Evolutionary conservation across 2,113 vertebrate species (phyloP).

Genomic region (Sigmodon hispidus): DNA sequence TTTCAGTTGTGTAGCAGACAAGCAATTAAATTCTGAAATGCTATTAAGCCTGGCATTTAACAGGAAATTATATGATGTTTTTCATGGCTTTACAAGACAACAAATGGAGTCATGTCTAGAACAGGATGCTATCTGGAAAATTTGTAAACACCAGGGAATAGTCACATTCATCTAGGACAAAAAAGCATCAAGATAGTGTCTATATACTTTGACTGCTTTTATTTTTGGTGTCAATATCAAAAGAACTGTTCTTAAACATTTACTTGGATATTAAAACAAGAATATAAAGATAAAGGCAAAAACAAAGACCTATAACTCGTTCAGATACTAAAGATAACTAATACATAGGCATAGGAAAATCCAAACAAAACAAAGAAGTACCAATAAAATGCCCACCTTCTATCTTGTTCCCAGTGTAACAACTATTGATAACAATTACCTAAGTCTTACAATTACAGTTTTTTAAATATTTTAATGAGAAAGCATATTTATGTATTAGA

Average conservation of each 20-base stretch:
- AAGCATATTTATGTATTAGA: not conserved
- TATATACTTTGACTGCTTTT: not conserved
- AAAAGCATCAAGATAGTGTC: constrained; percentile 15
- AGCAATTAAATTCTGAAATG: constrained; percentile 62
- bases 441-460: not conserved
- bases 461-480: not conserved
- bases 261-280: constrained; percentile 37
- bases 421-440: not conserved
- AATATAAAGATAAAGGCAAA: constrained; percentile 31
- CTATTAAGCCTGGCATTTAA: constrained; percentile 59
- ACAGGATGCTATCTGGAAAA: constrained; percentile 51
- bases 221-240: not conserved
- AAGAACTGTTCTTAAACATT: not conserved
- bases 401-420: not conserved
- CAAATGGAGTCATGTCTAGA: constrained; percentile 48
- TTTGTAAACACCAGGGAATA: constrained; percentile 48
- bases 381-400: not conserved
- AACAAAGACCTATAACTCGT: not conserved
- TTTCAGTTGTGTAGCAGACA: constrained; percentile 9
- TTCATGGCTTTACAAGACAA: constrained; percentile 58
- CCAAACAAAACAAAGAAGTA: not conserved
- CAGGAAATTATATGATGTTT: constrained; percentile 42
- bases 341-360: not conserved
- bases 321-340: not conserved
- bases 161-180: constrained; percentile 49